phyloP scores from a whole-genome alignment of 1,140 invertebrate species.

The Bombus picipes region DNA sequence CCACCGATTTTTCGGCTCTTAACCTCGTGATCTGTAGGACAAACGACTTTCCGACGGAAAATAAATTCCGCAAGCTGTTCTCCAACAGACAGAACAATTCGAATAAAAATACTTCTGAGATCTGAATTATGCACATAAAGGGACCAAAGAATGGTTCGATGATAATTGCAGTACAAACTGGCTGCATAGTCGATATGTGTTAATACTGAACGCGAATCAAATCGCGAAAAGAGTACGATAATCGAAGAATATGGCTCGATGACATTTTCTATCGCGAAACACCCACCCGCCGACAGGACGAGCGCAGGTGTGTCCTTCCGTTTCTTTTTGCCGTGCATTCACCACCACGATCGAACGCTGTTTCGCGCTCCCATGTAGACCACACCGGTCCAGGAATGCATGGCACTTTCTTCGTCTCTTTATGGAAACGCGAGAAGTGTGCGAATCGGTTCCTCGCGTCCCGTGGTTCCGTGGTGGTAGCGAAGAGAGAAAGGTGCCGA shows the following conservation, averaged over 20 bases:
- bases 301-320: constrained; percentile 74
- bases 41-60: constrained; percentile 25
- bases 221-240: background rate
- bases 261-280: constrained; percentile 58
- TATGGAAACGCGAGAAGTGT: constrained; percentile 79
- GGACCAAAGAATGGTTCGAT: background rate
- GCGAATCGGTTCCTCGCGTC: constrained; percentile 71
- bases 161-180: constrained; percentile 31
- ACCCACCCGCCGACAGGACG: constrained; percentile 47
- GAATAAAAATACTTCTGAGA: background rate
- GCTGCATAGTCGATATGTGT: background rate
- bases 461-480: constrained; percentile 39
- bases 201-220: background rate
- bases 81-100: constrained; percentile 6
- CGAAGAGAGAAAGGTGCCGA: constrained; percentile 55
- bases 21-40: constrained; percentile 52
- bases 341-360: constrained; percentile 3
- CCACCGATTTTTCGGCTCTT: constrained; percentile 63
- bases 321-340: constrained; percentile 58
- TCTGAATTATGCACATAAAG: background rate
- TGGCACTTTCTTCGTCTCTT: constrained; percentile 77
- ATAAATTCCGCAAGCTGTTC: constrained; percentile 28
- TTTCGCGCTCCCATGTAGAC: constrained; percentile 40
- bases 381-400: constrained; percentile 68
- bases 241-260: constrained; percentile 38